Base-by-base conservation (phyloP, 2,888 invertebrate genomes). In the Thymelicus lineola region DNA sequence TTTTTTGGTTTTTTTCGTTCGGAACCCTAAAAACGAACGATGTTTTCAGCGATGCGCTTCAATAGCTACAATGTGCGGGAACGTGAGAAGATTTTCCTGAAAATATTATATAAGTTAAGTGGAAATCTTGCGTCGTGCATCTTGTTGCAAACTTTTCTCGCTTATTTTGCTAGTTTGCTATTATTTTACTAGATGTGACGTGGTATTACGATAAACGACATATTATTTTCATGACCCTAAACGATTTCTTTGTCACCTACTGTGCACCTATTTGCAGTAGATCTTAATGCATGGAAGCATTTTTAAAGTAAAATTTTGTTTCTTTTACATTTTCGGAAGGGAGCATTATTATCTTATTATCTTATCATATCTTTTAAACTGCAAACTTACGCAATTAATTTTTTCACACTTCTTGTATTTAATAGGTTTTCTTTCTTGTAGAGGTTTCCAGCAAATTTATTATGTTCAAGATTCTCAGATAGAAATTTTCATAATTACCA, bases 61-160 rank as follows among this genome's bases (percentile, higher is more conserved):
- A 66, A 64, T 55, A 64, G 55, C 66, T 58, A 66, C 59, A 60
- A 15, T 38, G 42, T 61, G 46, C 35, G 60, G 50, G 59, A 67
- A 67, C 60, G 53, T 42, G 53, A 14, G 67, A 61, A 67, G 28
- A 67, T 67, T 53, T 66, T 61, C 60, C 45, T 61, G 42, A 36
- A 61, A 60, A 66, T 66, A 66, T 66, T n/a, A 60, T 60, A 60
- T 38, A 59, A 48, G 59, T 58, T 36, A 14, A 66, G 58, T 46
- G 17, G 66, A 36, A 48, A 48, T 48, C 58, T 48, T 5, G 57
- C 57, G 57, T 36, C 59, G 59, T 42, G 65, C 38, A 64, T 38
- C 53, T 55, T 42, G 65, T 53, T 38, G 50, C 55, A 45, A 42
- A 42, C 63, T 55, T 55, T 53, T 64, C 53, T 20, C 42, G 46